Conservation (phyloP, 2,113 vertebrate genomes). For the Murina feae region DNA sequence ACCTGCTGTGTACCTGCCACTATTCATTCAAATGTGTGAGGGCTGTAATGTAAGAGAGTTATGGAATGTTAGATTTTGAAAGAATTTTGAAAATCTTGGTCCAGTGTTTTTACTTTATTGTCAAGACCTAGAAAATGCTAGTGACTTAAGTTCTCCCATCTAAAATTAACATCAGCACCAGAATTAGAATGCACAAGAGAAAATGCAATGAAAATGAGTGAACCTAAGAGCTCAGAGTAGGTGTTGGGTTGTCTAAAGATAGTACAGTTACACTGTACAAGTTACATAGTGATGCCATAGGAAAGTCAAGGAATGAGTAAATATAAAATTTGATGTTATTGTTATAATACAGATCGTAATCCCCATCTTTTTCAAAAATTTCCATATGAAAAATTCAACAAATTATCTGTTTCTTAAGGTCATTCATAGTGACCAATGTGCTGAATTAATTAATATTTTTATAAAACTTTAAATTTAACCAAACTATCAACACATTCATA, state of each 20-base stretch:
- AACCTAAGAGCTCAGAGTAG: constrained; percentile 35
- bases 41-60: neutral
- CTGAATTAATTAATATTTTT: neutral
- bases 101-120: constrained; percentile 45
- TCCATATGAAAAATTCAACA: neutral
- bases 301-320: neutral
- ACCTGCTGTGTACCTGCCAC: neutral
- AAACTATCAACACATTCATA: neutral
- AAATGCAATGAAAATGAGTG: constrained; percentile 59
- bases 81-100: constrained; percentile 10
- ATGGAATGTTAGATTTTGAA: neutral
- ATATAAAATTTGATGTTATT: neutral
- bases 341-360: neutral
- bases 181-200: constrained; percentile 45
- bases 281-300: neutral
- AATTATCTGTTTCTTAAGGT: neutral
- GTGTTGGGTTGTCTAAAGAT: constrained; percentile 39
- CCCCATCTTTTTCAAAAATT: neutral
- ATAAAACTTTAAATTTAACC: neutral
- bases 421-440: neutral
- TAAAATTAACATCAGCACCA: constrained; percentile 56
- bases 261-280: constrained; percentile 12
- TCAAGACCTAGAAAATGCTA: constrained; percentile 68
- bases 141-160: constrained; percentile 48
- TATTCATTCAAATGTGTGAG: neutral